Percentiles rank a stretch among this genome's conserved stretches.
Evolutionary conservation across 2,113 vertebrate genomes (phyloP).

Genomic region (Urocynchramus pylzowi): DNA sequence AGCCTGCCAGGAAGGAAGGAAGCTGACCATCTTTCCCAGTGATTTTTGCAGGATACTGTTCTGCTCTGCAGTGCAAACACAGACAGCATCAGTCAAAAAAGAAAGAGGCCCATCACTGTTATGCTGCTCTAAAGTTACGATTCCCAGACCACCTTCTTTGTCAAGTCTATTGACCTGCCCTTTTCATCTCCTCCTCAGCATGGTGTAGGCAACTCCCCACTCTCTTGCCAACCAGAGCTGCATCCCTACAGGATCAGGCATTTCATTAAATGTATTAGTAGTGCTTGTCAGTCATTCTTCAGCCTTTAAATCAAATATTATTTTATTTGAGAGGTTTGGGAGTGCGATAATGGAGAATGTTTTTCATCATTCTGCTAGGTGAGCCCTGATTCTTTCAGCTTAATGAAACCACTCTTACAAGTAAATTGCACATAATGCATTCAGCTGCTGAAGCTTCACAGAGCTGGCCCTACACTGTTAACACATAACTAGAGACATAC

Average conservation of each 20-base stretch:
- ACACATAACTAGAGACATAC: not conserved
- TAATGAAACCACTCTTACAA: not conserved
- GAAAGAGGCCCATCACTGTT: not conserved
- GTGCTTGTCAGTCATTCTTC: not conserved
- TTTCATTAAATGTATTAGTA: not conserved
- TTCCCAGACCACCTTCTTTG: not conserved
- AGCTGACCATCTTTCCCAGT: not conserved
- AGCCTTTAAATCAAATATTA: not conserved
- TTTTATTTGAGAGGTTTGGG: not conserved
- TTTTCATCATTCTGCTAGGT: not conserved
- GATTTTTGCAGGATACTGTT: not conserved
- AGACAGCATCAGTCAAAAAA: not conserved
- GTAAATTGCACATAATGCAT: not conserved
- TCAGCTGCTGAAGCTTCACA: not conserved
- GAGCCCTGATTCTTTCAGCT: not conserved
- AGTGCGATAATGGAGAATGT: not conserved
- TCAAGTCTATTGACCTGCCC: not conserved
- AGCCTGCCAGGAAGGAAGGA: not conserved
- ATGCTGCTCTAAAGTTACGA: not conserved
- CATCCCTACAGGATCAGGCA: not conserved
- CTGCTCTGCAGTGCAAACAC: not conserved
- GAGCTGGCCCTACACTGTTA: not conserved
- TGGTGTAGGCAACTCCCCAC: not conserved
- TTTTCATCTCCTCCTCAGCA: not conserved
- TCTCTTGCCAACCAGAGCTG: not conserved